phyloP scores from a whole-genome alignment of 1,140 invertebrate species.

The Drosophila leontia region DNA sequence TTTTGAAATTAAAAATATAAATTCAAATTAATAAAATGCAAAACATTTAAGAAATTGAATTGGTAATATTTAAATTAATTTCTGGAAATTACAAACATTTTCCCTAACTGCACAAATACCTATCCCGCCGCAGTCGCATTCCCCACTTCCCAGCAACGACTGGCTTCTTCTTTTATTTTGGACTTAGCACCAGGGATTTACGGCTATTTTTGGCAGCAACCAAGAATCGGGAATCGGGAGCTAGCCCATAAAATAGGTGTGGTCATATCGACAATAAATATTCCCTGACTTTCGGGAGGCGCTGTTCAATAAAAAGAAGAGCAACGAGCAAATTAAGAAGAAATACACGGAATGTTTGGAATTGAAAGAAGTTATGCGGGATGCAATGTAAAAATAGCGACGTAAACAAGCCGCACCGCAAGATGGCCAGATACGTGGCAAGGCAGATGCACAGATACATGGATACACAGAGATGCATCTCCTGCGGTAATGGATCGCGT shows the following conservation, averaged over 20 bases:
- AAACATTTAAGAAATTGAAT: not conserved
- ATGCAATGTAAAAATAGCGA: constrained; percentile 73
- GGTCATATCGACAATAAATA: constrained; percentile 81
- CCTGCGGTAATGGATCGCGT: constrained; percentile 60
- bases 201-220: constrained; percentile 67
- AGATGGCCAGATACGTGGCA: constrained; percentile 8
- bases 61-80: not conserved
- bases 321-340: constrained; percentile 71
- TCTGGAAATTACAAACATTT: not conserved
- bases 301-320: constrained; percentile 74
- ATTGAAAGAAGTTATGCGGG: constrained; percentile 61
- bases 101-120: constrained; percentile 18
- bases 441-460: constrained; percentile 18
- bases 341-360: constrained; percentile 74
- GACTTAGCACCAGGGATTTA: constrained; percentile 75
- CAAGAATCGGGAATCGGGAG: constrained; percentile 9
- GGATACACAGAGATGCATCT: constrained; percentile 28
- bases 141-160: constrained; percentile 46
- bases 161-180: constrained; percentile 69
- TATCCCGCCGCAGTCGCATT: constrained; percentile 38
- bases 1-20: too few species aligned
- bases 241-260: constrained; percentile 75
- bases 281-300: constrained; percentile 32
- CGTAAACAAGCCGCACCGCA: constrained; percentile 65
- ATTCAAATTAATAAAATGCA: not conserved